Conservation (phyloP, 35 echinoderm and acorn worm species). For the Ophioderma brevispina region DNA sequence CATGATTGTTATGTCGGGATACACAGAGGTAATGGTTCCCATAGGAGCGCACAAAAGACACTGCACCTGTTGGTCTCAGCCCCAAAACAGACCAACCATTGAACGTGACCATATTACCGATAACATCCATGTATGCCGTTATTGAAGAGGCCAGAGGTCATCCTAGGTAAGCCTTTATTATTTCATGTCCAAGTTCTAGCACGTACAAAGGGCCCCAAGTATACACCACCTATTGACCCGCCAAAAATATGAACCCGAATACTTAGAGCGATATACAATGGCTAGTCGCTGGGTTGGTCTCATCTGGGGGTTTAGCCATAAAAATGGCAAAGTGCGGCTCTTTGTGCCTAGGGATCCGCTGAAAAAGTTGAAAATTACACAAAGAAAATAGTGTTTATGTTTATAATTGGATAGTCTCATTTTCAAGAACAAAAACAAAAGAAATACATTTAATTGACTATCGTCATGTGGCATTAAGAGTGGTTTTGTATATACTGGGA, state of each 20-base stretch:
- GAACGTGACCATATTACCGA: background rate
- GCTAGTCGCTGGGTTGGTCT: too few species aligned
- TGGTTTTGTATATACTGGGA: too few species aligned
- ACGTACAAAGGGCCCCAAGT: background rate
- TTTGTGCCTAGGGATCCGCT: too few species aligned
- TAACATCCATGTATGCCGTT: background rate
- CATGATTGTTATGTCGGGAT: background rate
- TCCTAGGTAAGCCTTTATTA: background rate
- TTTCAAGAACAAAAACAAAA: too few species aligned
- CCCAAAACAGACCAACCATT: background rate
- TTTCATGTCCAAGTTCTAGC: constrained; percentile 9
- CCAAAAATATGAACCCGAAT: background rate
- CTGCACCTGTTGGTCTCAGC: background rate
- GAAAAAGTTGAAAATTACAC: too few species aligned
- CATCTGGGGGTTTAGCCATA: too few species aligned
- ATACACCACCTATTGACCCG: background rate
- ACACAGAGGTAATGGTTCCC: background rate
- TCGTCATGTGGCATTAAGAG: too few species aligned
- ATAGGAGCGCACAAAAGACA: background rate
- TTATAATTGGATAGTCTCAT: too few species aligned
- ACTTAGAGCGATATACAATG: too few species aligned
- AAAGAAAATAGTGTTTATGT: too few species aligned
- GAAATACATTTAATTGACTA: too few species aligned
- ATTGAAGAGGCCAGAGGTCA: background rate
- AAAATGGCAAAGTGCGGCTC: too few species aligned